Base-by-base conservation (phyloP, 2,888 invertebrate genomes). In the Alitta virens region DNA sequence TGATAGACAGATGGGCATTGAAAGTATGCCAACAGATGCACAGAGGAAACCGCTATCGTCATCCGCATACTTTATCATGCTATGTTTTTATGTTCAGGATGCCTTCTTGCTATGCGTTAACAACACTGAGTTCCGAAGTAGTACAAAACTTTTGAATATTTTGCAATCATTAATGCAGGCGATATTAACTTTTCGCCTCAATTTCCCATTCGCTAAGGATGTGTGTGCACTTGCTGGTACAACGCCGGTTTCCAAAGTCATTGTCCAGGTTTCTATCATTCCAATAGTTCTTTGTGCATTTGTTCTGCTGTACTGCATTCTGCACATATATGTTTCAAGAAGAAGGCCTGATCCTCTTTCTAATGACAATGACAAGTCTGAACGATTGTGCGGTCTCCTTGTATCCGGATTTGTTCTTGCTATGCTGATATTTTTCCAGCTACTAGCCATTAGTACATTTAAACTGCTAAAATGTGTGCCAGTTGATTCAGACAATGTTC, bases 11-110 rank as follows among this genome's bases (percentile, higher is more conserved):
- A 12, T 7, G 5, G 33, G 12, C 33, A 33, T 5, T 33, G 33
- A 7, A 5, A 33, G 33, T 12, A 33, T 33, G 5, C 33, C 5
- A 12, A 33, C 33, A 33, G 33, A 7, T 33, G 12, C 33, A 12
- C 5, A 33, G 5, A 33, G 12, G 33, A 33, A 33, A 7, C 33
- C 33, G 5, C 12, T 33, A 5, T 33, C 33, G 21, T 53, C 42
- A 1, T 40, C 25, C 9, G 59, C 54, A 9, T 63, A 40, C 40
- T 21, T 65, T 2, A 60, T 65, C 26, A 63, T 65, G 21, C 24
- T 65, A 21, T 65, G 63, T 21, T 65, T 63, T 26, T 65, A 65
- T 52, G 63, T 65, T 53, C 65, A 65, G 42, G 65, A 65, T 60
- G 55, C 65, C 2, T 42, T 63, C 9, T 38, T 65, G 2, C 38